Base-by-base conservation (phyloP, 2,888 invertebrate species). In the Buathra laborator region DNA sequence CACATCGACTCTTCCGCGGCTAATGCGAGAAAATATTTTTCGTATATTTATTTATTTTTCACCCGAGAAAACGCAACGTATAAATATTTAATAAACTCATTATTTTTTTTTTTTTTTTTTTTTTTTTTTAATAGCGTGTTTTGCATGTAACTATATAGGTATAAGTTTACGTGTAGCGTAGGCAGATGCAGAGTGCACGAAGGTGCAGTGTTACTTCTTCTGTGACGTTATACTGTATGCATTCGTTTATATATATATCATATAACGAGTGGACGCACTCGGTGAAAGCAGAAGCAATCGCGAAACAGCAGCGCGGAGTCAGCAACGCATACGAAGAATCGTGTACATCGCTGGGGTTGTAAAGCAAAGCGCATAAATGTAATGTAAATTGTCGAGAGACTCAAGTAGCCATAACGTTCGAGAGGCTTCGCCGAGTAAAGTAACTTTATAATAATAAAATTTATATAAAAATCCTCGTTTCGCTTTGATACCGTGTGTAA, bases 231-330 rank as follows among this genome's bases (percentile, higher is more conserved):
- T 37, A 37, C 37, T 37, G 1, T 37, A 9, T 7, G 9, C 37
- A 7, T 37, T 37, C 37, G 37, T 5, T 9, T 37, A 37, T 37
- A 37, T 70, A 37, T 16, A 48, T 48, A 14, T 48, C 12, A 48
- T 12, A n/a, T 48, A 12, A 1, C 51, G 37, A 0, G 51, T 14
- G 44, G 56, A 43, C 12, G 72, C 56, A 59, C 72, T 19, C 46
- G 74, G 74, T 74, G 74, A 74, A 74, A 74, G 74, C 62, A 62
- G 37, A 24, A 56, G 56, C 56, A 16, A 56, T 56, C 56, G 56
- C 24, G 56, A 24, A 56, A 56, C 56, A 24, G 24, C 56, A 56
- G 56, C 9, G 51, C 72, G 46, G 24, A 48, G 59, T 74, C 72
- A 29, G 56, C 74, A 43, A 43, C 16, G 56, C 56, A 43, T 43